phyloP scores from a whole-genome alignment of 2,888 invertebrate genomes.

The Elgonia sp. region DNA sequence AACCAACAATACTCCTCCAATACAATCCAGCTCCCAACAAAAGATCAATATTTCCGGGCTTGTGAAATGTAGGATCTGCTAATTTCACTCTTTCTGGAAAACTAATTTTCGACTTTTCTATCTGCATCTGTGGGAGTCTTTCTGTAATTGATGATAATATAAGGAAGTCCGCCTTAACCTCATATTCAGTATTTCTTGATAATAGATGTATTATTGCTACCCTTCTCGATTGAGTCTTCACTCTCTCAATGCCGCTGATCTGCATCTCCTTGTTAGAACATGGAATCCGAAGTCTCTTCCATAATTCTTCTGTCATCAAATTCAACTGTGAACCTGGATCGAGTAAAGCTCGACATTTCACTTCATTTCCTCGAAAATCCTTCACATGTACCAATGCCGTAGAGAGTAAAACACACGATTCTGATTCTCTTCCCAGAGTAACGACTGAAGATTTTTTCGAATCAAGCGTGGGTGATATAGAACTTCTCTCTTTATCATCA shows the following conservation, averaged over 20 bases:
- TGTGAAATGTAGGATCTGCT: too few relatives aligned
- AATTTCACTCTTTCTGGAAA: too few relatives aligned
- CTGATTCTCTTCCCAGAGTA: background rate
- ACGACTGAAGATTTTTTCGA: background rate
- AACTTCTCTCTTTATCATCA: background rate
- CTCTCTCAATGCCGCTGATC: background rate
- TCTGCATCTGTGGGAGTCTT: too few relatives aligned
- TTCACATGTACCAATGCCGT: slow-evolving; percentile 9
- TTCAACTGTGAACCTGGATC: slow-evolving; percentile 19
- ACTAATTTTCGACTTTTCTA: too few relatives aligned
- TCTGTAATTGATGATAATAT: too few relatives aligned
- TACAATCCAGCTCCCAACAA: too few relatives aligned
- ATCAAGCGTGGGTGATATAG: background rate
- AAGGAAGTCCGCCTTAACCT: background rate
- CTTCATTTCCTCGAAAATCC: background rate
- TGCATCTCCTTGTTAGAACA: too few relatives aligned
- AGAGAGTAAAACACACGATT: slow-evolving; percentile 13
- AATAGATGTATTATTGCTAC: background rate
- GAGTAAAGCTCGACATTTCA: slow-evolving; percentile 9
- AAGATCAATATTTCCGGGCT: too few relatives aligned
- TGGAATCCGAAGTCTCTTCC: too few relatives aligned
- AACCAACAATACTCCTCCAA: too few relatives aligned
- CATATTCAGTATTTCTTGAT: background rate
- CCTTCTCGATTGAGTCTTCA: background rate
- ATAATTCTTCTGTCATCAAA: too few relatives aligned